Conservation (phyloP, 2,888 invertebrate species). For the Fragum sueziense region DNA sequence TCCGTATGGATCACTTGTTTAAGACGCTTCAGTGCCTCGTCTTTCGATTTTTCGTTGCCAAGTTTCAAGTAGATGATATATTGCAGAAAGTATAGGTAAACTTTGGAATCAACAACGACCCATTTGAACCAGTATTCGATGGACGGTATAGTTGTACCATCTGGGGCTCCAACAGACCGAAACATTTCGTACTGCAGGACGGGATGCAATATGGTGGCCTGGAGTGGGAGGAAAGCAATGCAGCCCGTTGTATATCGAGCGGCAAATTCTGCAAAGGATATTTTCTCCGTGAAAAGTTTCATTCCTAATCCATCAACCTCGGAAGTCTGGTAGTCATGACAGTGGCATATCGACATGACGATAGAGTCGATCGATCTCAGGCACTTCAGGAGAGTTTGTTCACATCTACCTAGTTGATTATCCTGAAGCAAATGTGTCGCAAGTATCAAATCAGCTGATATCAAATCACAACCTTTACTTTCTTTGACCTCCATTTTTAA, state of each 20-base stretch:
- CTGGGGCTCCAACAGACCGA: conserved; percentile 4
- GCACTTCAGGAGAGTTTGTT: background rate
- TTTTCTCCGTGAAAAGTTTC: background rate
- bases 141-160: background rate
- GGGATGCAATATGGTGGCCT: background rate
- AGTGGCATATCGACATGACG: background rate
- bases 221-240: background rate
- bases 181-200: background rate
- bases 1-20: background rate
- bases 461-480: background rate
- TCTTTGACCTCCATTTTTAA: background rate
- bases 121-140: background rate
- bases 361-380: background rate
- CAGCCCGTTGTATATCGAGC: background rate
- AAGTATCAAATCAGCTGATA: background rate
- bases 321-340: background rate
- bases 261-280: background rate
- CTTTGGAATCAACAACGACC: background rate
- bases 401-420: background rate
- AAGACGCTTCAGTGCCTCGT: background rate
- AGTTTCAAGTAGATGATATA: background rate
- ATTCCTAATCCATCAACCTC: background rate
- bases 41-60: background rate
- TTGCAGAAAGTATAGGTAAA: background rate
- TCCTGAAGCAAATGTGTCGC: background rate